Percentiles rank a stretch among this genome's conserved stretches.
phyloP scores from a whole-genome alignment of 2,797 vertebrate genomes.

The Acrossocheilus fasciatus region DNA sequence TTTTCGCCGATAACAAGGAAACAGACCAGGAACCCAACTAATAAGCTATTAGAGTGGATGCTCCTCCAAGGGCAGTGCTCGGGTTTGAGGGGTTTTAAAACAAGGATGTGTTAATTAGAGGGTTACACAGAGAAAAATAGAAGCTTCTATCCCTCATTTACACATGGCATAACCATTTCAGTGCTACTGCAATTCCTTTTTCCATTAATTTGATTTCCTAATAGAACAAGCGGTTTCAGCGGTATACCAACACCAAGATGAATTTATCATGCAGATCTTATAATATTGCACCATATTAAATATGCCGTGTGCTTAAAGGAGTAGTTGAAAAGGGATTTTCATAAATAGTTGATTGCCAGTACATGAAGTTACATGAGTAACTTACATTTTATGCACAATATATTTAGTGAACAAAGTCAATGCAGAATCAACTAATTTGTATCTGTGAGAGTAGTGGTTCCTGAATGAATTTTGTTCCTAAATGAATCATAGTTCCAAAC shows the following conservation, averaged over 20 bases:
- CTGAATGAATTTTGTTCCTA: background rate
- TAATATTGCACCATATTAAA: slow-evolving; percentile 21
- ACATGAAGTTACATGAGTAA: background rate
- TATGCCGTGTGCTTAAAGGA: background rate
- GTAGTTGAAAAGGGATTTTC: background rate
- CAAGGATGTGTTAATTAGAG: slow-evolving; percentile 56
- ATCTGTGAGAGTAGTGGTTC: background rate
- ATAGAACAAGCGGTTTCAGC: slow-evolving; percentile 19
- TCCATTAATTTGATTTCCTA: slow-evolving; percentile 33
- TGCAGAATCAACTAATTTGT: background rate
- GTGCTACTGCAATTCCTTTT: background rate
- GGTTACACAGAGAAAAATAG: slow-evolving; percentile 35
- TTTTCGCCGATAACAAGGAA: slow-evolving; percentile 55
- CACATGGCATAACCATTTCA: slow-evolving; percentile 19
- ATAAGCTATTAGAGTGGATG: slow-evolving; percentile 63
- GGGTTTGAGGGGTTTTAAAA: slow-evolving; percentile 56
- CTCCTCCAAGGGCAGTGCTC: slow-evolving; percentile 52
- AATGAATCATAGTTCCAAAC: background rate
- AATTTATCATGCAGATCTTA: slow-evolving; percentile 15
- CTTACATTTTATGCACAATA: background rate
- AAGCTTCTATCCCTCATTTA: slow-evolving; percentile 39
- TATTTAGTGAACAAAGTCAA: background rate
- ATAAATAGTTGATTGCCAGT: background rate
- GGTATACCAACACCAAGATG: background rate
- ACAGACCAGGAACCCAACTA: slow-evolving; percentile 58